Percentiles rank a stretch among this genome's conserved stretches.
Conservation (phyloP, 2,113 vertebrate genomes). For the Clarias gariepinus region DNA sequence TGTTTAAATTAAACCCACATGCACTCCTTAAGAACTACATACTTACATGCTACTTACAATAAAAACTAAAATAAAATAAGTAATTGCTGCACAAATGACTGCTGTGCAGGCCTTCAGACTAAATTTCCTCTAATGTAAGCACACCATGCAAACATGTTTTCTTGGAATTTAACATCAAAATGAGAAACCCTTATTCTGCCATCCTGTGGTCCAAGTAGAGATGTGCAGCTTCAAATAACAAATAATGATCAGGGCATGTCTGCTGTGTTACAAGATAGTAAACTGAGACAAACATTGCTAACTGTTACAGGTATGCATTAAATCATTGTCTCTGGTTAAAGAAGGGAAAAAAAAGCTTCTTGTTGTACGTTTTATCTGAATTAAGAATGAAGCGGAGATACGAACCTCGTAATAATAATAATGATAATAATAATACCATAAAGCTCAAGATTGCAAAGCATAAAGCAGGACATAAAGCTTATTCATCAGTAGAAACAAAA, state of each 20-base stretch:
- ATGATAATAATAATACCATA: not conserved
- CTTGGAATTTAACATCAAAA: not conserved
- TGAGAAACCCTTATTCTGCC: conserved; percentile 44
- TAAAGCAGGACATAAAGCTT: not conserved
- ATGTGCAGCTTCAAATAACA: conserved; percentile 3
- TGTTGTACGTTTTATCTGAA: not conserved
- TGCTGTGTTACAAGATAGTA: not conserved
- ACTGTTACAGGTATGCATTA: not conserved
- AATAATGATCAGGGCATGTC: not conserved
- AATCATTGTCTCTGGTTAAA: not conserved
- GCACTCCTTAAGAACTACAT: not conserved
- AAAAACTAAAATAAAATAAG: not conserved
- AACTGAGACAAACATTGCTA: not conserved
- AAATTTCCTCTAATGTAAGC: not conserved
- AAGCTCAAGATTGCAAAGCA: not conserved
- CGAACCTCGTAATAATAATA: not conserved
- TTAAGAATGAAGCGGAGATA: not conserved
- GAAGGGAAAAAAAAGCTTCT: not conserved
- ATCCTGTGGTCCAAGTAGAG: conserved; percentile 24
- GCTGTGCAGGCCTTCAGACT: not conserved
- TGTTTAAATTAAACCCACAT: not conserved
- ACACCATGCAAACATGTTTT: not conserved
- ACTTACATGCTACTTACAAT: not conserved
- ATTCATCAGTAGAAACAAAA: not conserved
- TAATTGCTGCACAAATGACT: not conserved